Conservation (phyloP, 2,797 vertebrate species). For the Erethizon dorsatum region DNA sequence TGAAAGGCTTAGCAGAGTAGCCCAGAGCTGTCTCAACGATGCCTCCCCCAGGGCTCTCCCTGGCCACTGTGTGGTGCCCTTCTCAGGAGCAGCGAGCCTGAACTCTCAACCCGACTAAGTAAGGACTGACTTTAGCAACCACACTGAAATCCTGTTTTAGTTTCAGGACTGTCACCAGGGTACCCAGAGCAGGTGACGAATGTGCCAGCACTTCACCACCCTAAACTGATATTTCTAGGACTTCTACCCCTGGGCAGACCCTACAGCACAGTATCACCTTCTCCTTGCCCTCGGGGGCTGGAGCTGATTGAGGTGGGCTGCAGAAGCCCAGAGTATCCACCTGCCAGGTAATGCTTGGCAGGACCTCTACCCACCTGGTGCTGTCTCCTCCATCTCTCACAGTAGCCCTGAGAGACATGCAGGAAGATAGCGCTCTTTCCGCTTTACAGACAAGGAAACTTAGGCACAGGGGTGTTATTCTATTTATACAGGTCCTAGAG, state of each 20-base stretch:
- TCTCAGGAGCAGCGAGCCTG: rapidly evolving
- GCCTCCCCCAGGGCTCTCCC: neutral
- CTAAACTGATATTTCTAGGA: neutral
- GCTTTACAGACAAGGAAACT: slow-evolving; percentile 32
- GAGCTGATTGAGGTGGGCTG: no score
- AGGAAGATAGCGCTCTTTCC: neutral
- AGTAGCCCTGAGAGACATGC: neutral
- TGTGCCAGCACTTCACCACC: neutral
- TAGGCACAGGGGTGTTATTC: neutral
- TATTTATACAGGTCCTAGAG: neutral
- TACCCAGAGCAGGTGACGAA: neutral
- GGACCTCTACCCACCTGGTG: neutral
- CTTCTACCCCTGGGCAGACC: neutral
- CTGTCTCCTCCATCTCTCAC: neutral
- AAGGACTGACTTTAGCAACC: neutral
- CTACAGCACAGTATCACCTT: neutral
- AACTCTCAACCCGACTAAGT: neutral
- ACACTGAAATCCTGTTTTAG: neutral
- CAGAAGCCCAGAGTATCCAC: neutral
- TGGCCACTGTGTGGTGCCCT: rapidly evolving
- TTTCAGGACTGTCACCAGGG: neutral
- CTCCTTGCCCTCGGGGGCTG: neutral
- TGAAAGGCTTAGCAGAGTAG: neutral
- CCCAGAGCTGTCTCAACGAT: neutral
- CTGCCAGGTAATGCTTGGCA: neutral